These are phyloP conservation scores for Tinamus guttatus DNA, from an alignment of 2,113 vertebrate genomes.

Conservation along the genomic window DNA sequence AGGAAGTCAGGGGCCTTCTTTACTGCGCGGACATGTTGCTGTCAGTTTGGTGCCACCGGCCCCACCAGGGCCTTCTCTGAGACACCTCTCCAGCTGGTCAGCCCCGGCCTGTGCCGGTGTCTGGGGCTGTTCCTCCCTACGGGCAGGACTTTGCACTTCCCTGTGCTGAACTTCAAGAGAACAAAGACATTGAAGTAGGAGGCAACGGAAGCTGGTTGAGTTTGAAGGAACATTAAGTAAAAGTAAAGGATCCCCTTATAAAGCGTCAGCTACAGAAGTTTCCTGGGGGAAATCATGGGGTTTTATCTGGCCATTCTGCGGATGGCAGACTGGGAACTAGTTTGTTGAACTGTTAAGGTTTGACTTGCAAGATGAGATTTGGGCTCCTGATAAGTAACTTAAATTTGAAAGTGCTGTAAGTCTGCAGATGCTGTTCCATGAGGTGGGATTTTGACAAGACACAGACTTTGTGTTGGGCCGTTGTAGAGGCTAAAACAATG, in stretches of 20 bases:
- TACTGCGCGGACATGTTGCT: not conserved
- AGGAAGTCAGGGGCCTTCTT: not conserved
- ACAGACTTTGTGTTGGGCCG: not conserved
- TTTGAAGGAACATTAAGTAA: not conserved
- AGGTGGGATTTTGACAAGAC: not conserved
- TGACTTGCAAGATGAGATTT: not conserved
- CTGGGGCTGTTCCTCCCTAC: not conserved
- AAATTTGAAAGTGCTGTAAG: slow-evolving; percentile 1
- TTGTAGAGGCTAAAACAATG: slow-evolving; percentile 13
- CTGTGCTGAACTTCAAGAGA: not conserved
- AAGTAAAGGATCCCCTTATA: not conserved
- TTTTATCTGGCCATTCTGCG: not conserved
- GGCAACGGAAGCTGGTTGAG: not conserved
- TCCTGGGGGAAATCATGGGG: rapidly evolving
- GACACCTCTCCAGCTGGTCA: not conserved
- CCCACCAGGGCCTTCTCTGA: not conserved
- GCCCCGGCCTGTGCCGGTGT: not conserved
- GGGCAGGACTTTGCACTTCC: not conserved
- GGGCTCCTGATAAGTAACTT: slow-evolving; percentile 18
- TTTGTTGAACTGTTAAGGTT: not conserved
- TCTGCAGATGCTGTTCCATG: not conserved
- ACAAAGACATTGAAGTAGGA: not conserved
- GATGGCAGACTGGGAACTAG: not conserved
- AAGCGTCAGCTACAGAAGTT: not conserved
- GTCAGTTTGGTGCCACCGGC: not conserved